These are phyloP conservation scores for Hylaea fasciaria DNA, from an alignment of 2,888 invertebrate genomes.

Conservation along the genomic window DNA sequence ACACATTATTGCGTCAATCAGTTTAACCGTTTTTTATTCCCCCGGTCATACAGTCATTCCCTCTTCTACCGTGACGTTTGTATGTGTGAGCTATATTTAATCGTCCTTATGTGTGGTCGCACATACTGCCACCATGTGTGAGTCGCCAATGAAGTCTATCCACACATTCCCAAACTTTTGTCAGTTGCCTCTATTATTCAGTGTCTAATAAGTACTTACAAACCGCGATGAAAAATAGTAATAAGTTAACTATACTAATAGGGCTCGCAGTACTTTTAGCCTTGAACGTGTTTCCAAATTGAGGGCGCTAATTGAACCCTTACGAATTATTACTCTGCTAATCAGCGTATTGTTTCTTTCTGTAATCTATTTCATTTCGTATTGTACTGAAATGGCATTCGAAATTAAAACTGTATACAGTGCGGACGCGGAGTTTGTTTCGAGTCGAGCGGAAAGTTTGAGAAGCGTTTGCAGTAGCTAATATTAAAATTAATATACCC, in stretches of 20 bases:
- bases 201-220: neutral
- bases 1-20: constrained; percentile 78
- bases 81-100: constrained; percentile 80
- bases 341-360: constrained; percentile 54
- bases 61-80: constrained; percentile 46
- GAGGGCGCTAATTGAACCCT: constrained; percentile 55
- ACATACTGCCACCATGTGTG: constrained; percentile 77
- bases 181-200: constrained; percentile 5
- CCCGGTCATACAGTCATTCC: constrained; percentile 71
- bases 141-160: constrained; percentile 80
- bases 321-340: constrained; percentile 52
- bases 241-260: constrained; percentile 28
- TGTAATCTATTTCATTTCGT: constrained; percentile 46
- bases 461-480: constrained; percentile 70
- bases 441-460: constrained; percentile 64
- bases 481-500: constrained; percentile 82
- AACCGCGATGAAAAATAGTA: neutral
- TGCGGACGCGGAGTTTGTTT: constrained; percentile 36
- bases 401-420: constrained; percentile 21
- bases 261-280: constrained; percentile 46
- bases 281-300: constrained; percentile 55
- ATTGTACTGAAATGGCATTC: constrained; percentile 35
- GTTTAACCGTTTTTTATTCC: constrained; percentile 71
- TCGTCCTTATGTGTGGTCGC: constrained; percentile 71
- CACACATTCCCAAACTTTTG: constrained; percentile 69